A percentile compares a stretch with the other conserved stretches of the same genome.
Evolutionary conservation across 2,888 invertebrate species (phyloP).

Genomic region (Trachelus iudaicus): DNA sequence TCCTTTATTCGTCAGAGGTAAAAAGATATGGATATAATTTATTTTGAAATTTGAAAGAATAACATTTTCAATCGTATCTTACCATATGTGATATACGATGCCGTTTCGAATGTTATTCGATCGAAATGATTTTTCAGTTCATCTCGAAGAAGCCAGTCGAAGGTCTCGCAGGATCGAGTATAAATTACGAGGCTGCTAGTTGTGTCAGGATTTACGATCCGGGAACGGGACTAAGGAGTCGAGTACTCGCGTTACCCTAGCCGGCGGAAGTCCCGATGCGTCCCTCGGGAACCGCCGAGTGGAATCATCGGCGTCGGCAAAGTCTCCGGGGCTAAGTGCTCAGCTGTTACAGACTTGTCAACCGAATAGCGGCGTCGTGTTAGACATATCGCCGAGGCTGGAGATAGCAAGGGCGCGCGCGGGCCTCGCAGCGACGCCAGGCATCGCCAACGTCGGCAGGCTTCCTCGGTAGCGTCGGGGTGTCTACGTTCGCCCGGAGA

Average conservation of each 20-base stretch:
- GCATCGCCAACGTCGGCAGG: constrained; percentile 10
- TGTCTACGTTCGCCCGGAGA: not conserved
- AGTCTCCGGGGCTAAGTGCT: constrained; percentile 48
- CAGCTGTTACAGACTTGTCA: constrained; percentile 58
- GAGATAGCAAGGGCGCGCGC: constrained; percentile 2
- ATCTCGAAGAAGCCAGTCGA: not conserved
- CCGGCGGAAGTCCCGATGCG: constrained; percentile 51
- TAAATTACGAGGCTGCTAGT: constrained; percentile 2
- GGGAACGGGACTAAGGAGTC: not conserved
- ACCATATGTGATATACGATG: not conserved
- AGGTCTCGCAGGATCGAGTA: not conserved
- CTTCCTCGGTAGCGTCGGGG: constrained; percentile 9
- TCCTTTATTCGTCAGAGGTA: not conserved
- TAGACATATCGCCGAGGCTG: constrained; percentile 12
- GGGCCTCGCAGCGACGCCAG: not conserved
- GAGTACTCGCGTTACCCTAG: not conserved
- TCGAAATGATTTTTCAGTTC: not conserved
- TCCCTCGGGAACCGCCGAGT: constrained; percentile 36
- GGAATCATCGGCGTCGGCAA: constrained; percentile 6
- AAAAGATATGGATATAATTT: not conserved
- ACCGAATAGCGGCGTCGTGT: constrained; percentile 23
- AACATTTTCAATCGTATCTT: not conserved
- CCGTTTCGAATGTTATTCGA: not conserved
- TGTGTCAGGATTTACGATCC: constrained; percentile 5
- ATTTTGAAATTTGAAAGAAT: not conserved